A percentile compares a stretch with the other conserved stretches of the same genome.
phyloP scores from a whole-genome alignment of 2,113 vertebrate species.

The Tetraodon nigroviridis region DNA sequence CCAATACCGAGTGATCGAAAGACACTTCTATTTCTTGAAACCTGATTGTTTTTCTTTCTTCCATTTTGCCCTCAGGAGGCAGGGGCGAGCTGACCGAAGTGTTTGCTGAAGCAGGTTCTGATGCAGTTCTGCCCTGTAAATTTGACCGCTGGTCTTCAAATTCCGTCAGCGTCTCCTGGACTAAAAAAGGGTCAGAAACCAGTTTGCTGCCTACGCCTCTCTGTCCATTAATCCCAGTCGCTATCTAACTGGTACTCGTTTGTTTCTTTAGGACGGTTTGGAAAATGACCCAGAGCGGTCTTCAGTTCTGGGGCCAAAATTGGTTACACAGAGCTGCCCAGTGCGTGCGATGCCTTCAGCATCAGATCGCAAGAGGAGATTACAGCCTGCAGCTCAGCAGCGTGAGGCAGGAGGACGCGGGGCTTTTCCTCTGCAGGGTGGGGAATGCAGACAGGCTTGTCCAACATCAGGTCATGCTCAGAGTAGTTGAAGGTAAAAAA shows the following conservation, averaged over 20 bases:
- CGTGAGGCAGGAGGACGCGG: constrained; percentile 55
- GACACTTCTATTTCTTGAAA: not conserved
- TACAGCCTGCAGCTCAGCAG: constrained; percentile 62
- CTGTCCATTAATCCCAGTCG: not conserved
- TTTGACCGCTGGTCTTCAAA: accelerated
- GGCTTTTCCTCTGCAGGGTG: constrained; percentile 58
- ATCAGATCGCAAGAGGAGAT: constrained; percentile 31
- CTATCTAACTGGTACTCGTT: not conserved
- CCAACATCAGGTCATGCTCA: constrained; percentile 39
- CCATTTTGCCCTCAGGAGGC: constrained; percentile 35
- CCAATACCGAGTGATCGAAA: not conserved
- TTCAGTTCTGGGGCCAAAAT: constrained; percentile 53
- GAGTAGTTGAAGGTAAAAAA: constrained; percentile 65
- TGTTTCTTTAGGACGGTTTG: constrained; percentile 63
- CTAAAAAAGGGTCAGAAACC: constrained; percentile 49
- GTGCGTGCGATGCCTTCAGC: constrained; percentile 40
- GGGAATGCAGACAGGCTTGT: accelerated
- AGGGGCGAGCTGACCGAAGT: constrained; percentile 41
- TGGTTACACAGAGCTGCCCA: constrained; percentile 8
- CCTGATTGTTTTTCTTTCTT: not conserved
- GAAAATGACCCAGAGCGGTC: constrained; percentile 60
- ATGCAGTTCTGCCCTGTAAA: constrained; percentile 63
- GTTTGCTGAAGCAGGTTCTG: constrained; percentile 54
- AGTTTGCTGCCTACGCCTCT: not conserved
- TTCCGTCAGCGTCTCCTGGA: constrained; percentile 49